A percentile compares a stretch with the other conserved stretches of the same genome.
Conservation (phyloP, 2,797 vertebrate genomes). For the Valencia hispanica region DNA sequence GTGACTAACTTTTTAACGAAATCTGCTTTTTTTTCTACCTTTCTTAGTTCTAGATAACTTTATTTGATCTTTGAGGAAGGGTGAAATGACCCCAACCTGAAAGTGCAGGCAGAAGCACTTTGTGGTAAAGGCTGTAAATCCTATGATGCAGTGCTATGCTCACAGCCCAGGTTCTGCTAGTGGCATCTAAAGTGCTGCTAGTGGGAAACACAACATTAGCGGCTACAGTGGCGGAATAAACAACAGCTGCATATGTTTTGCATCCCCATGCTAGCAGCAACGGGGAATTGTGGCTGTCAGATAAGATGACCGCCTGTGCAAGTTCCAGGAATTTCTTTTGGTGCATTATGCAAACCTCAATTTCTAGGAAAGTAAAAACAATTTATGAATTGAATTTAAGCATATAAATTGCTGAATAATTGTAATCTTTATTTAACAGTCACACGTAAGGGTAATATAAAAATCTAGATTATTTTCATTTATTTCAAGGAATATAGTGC, state of each 20-base stretch:
- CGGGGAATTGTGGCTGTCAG: slow-evolving; percentile 37
- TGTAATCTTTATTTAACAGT: background rate
- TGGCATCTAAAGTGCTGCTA: slow-evolving; percentile 66
- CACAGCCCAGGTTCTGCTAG: slow-evolving; percentile 44
- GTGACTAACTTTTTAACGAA: slow-evolving; percentile 42
- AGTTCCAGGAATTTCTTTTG: slow-evolving; percentile 23
- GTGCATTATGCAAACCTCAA: background rate
- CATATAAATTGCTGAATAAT: background rate
- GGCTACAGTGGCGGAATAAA: slow-evolving; percentile 46
- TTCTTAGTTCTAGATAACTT: slow-evolving; percentile 23
- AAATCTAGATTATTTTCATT: background rate
- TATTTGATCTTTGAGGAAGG: slow-evolving; percentile 7
- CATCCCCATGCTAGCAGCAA: slow-evolving; percentile 50
- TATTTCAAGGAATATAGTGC: background rate
- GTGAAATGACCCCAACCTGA: slow-evolving; percentile 30
- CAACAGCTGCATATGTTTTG: slow-evolving; percentile 64
- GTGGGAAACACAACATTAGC: slow-evolving; percentile 53
- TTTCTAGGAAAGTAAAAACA: background rate
- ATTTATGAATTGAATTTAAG: background rate
- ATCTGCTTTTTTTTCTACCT: slow-evolving; percentile 24
- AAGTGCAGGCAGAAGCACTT: slow-evolving; percentile 25
- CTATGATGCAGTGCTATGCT: slow-evolving; percentile 57
- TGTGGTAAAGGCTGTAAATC: slow-evolving; percentile 34
- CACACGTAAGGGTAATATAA: background rate
- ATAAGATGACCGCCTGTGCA: slow-evolving; percentile 40